Evolutionary conservation across 2,797 vertebrate species (phyloP).

Genomic region (Rhinogobio ventralis): DNA sequence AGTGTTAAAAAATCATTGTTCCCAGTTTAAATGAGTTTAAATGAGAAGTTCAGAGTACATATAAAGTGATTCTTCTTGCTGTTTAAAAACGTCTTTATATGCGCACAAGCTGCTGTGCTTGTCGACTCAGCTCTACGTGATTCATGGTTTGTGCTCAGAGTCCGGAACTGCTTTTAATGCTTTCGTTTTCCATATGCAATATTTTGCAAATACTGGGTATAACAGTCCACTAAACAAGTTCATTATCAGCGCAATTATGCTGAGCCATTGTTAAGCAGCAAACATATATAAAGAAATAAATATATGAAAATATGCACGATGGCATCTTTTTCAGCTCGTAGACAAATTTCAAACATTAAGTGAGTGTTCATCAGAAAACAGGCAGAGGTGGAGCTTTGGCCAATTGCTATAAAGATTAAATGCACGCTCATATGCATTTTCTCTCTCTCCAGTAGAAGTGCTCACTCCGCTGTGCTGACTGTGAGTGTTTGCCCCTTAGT

Average conservation of each 20-base stretch:
- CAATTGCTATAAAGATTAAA: slow-evolving; percentile 33
- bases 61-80: background rate
- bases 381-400: slow-evolving; percentile 22
- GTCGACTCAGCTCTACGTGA: background rate
- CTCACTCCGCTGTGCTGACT: slow-evolving; percentile 6
- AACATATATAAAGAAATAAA: slow-evolving; percentile 24
- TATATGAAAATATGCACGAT: slow-evolving; percentile 27
- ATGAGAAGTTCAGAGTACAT: background rate
- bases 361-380: slow-evolving; percentile 48
- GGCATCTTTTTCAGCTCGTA: slow-evolving; percentile 32
- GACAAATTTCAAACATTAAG: slow-evolving; percentile 37
- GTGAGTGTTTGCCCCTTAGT: slow-evolving; percentile 30
- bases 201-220: slow-evolving; percentile 36
- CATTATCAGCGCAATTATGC: slow-evolving; percentile 51
- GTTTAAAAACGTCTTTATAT: slow-evolving; percentile 1
- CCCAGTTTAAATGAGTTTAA: too few relatives aligned
- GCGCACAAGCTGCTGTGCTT: background rate
- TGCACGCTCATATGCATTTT: slow-evolving; percentile 20
- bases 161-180: slow-evolving; percentile 27
- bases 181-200: slow-evolving; percentile 30
- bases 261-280: slow-evolving; percentile 38
- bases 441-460: slow-evolving; percentile 10
- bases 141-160: background rate
- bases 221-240: slow-evolving; percentile 56
- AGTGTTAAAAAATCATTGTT: background rate